Evolutionary conservation across 2,888 invertebrate species (phyloP).

Genomic region (Chymomyza fuscimana): DNA sequence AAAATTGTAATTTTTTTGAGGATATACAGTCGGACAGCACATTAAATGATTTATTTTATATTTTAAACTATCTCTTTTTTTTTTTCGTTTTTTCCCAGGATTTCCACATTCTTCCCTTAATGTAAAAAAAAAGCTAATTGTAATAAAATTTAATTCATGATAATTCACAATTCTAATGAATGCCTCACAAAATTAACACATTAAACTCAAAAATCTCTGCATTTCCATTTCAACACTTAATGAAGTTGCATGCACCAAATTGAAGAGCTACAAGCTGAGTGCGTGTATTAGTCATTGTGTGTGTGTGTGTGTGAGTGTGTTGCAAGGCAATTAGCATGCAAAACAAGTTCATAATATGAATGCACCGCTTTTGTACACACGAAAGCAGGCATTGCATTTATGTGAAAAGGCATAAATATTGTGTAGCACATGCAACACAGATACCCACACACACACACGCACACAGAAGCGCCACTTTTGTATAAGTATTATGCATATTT

Average conservation of each 20-base stretch:
- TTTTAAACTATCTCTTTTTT: no score
- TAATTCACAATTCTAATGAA: background rate
- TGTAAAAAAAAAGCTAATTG: no score
- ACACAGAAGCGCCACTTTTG: background rate
- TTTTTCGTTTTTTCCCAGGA: no score
- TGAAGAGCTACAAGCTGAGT: slow-evolving; percentile 21
- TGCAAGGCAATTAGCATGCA: slow-evolving; percentile 68
- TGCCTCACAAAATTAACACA: slow-evolving; percentile 28
- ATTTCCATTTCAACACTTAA: slow-evolving; percentile 41
- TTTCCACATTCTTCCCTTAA: no score
- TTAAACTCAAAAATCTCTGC: slow-evolving; percentile 37
- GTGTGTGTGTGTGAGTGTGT: background rate
- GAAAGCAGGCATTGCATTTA: slow-evolving; percentile 41
- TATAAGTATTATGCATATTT: slow-evolving; percentile 32
- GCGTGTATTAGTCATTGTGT: background rate
- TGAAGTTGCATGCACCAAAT: slow-evolving; percentile 55
- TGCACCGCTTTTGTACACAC: slow-evolving; percentile 50
- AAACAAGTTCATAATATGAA: slow-evolving; percentile 65
- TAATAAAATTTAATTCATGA: no score
- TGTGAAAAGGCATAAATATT: slow-evolving; percentile 64
- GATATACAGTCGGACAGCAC: no score
- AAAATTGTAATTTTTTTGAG: no score
- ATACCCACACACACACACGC: background rate
- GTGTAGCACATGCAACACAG: background rate
- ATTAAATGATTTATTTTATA: no score